These are phyloP conservation scores for Acromyrmex heyeri DNA, from an alignment of 1,140 invertebrate genomes.

Conservation along the genomic window DNA sequence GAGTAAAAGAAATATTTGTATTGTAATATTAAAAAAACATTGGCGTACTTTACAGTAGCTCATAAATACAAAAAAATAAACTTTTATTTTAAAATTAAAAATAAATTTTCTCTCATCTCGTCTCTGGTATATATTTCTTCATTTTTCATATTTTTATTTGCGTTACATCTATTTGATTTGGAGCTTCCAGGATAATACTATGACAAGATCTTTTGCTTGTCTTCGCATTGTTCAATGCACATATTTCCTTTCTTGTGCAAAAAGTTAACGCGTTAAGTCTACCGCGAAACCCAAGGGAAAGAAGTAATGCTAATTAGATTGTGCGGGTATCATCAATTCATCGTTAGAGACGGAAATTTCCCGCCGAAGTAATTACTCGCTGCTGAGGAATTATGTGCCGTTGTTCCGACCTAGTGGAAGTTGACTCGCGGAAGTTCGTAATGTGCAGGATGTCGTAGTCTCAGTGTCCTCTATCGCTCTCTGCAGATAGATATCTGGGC, in stretches of 20 bases:
- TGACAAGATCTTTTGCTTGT: not conserved
- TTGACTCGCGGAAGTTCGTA: conserved; percentile 54
- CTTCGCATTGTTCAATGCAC: not conserved
- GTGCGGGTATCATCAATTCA: conserved; percentile 70
- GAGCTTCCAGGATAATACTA: not conserved
- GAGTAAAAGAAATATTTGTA: not conserved
- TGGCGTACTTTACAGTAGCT: not conserved
- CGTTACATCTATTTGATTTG: conserved; percentile 2
- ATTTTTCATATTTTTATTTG: conserved; percentile 9
- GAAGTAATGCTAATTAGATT: conserved; percentile 65
- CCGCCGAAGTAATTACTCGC: conserved; percentile 66
- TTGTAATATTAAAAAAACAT: not conserved
- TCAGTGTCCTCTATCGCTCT: conserved; percentile 28
- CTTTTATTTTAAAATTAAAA: not conserved
- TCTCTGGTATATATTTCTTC: not conserved
- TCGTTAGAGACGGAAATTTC: conserved; percentile 72
- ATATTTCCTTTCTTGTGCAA: conserved; percentile 13
- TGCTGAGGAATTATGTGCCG: conserved; percentile 65
- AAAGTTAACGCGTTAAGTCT: conserved; percentile 54
- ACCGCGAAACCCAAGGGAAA: conserved; percentile 24
- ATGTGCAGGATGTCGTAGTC: conserved; percentile 53
- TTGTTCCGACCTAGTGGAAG: conserved; percentile 66
- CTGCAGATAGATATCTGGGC: conserved; percentile 54
- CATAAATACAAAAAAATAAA: too few species aligned
- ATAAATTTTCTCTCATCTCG: not conserved